Conservation (phyloP, 2,113 vertebrate genomes). For the Dendrocopos noguchii region DNA sequence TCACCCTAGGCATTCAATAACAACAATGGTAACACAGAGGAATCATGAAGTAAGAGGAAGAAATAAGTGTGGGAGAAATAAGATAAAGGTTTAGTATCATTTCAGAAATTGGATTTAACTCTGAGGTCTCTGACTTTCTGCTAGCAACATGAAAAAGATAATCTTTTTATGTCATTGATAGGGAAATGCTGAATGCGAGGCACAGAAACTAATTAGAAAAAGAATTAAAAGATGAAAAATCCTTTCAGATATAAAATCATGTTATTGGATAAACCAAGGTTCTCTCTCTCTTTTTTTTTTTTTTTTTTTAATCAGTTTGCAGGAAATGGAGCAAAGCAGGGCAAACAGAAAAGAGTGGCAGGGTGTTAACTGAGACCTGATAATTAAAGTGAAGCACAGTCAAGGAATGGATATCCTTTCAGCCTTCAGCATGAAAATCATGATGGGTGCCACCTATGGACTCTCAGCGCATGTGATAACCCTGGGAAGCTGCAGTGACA, state of each 20-base stretch:
- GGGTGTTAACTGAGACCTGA: conserved; percentile 38
- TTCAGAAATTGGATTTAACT: conserved; percentile 23
- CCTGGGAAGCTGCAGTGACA: neutral
- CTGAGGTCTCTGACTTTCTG: neutral
- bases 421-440: neutral
- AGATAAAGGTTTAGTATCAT: neutral
- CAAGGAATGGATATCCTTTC: neutral
- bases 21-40: neutral
- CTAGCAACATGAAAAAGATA: conserved; percentile 18
- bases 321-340: conserved; percentile 22
- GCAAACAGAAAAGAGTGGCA: conserved; percentile 14
- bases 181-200: neutral
- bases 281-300: neutral
- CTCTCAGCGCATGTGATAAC: accelerated
- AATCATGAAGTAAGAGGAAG: neutral
- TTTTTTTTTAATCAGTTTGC: neutral
- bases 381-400: conserved; percentile 24
- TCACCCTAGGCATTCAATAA: neutral
- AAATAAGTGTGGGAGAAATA: neutral
- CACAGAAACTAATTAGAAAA: conserved; percentile 28
- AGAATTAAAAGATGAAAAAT: neutral
- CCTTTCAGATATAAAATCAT: conserved; percentile 8
- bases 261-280: neutral
- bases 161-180: conserved; percentile 35
- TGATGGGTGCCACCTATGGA: neutral